These are phyloP conservation scores for Psophia crepitans DNA, from an alignment of 2,113 vertebrate species.

Conservation along the genomic window DNA sequence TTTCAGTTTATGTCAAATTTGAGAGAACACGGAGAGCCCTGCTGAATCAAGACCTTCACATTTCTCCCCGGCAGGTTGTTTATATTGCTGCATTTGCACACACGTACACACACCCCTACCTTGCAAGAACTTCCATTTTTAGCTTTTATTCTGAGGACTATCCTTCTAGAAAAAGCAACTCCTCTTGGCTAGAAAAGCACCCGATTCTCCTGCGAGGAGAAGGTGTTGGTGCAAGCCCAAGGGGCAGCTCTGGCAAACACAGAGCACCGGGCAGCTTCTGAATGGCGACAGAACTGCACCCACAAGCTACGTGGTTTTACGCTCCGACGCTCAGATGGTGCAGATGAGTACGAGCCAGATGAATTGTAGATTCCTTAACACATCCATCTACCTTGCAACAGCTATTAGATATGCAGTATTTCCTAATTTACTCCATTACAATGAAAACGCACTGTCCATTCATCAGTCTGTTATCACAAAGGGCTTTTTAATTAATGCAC, in stretches of 20 bases:
- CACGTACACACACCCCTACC: not conserved
- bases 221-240: not conserved
- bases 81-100: not conserved
- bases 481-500: not conserved
- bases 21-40: not conserved
- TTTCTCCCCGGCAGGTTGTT: not conserved
- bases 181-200: not conserved
- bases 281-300: not conserved
- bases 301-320: not conserved
- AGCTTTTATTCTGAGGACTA: not conserved
- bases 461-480: not conserved
- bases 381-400: not conserved
- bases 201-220: not conserved
- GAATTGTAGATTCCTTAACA: not conserved
- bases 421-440: not conserved
- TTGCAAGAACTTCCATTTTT: not conserved
- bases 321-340: not conserved
- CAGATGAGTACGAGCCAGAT: not conserved
- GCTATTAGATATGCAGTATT: not conserved
- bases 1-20: not conserved
- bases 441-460: not conserved
- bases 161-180: not conserved
- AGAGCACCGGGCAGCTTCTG: accelerated
- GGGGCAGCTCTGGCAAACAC: not conserved
- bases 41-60: not conserved